Percentiles rank a stretch among this genome's conserved stretches.
Evolutionary conservation across 2,113 vertebrate genomes (phyloP).

Genomic region (Eublepharis macularius): DNA sequence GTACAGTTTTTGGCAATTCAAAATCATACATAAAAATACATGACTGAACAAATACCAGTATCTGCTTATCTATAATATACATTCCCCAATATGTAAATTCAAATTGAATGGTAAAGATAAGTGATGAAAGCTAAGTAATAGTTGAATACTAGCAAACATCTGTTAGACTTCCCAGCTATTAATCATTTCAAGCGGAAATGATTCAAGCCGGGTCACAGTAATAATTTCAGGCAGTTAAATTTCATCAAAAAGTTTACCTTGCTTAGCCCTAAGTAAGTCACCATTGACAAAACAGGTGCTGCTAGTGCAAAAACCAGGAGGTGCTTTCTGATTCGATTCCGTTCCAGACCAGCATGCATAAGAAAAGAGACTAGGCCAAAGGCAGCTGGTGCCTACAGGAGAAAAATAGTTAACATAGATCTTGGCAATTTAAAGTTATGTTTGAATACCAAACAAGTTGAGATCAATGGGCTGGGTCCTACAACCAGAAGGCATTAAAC

Average conservation of each 20-base stretch:
- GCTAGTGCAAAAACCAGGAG: slow-evolving; percentile 95
- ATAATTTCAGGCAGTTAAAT: slow-evolving; percentile 5
- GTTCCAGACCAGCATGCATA: slow-evolving; percentile 96
- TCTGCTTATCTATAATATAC: background rate
- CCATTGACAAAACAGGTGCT: slow-evolving; percentile 92
- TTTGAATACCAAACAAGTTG: background rate
- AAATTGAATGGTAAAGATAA: background rate
- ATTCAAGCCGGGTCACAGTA: too few relatives aligned
- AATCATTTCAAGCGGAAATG: too few relatives aligned
- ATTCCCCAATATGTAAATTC: background rate
- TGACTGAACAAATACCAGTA: background rate
- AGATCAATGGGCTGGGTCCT: background rate
- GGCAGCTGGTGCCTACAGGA: slow-evolving; percentile 91
- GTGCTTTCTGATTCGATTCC: slow-evolving; percentile 97
- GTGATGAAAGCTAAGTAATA: background rate
- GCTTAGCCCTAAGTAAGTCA: slow-evolving; percentile 94
- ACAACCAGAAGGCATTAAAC: too few relatives aligned
- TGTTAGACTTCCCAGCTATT: background rate
- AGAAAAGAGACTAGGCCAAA: slow-evolving; percentile 98
- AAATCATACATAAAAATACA: background rate
- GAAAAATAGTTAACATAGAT: slow-evolving; percentile 1
- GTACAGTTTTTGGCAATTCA: background rate
- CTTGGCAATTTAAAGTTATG: background rate
- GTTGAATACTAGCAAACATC: background rate
- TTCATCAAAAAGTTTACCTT: slow-evolving; percentile 79